Conservation (phyloP, 1,140 invertebrate species). For the Bradysia coprophila region DNA sequence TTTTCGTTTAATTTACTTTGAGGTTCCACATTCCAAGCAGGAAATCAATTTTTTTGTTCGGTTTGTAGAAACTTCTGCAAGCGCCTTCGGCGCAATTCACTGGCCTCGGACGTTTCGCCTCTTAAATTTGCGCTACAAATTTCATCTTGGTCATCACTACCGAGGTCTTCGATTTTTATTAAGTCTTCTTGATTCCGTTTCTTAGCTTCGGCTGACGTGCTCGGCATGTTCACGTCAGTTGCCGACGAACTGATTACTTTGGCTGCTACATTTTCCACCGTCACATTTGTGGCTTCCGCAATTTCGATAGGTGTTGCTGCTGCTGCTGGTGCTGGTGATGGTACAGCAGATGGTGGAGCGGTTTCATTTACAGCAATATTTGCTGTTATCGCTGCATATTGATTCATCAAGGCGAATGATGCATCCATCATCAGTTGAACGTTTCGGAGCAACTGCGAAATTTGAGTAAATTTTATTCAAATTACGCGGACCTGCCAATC, state of each 20-base stretch:
- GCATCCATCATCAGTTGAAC: conserved; percentile 77
- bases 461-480: no score
- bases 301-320: conserved; percentile 6
- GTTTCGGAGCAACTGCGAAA: conserved; percentile 38
- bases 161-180: conserved; percentile 18
- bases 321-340: conserved; percentile 30
- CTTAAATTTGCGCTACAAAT: conserved; percentile 7
- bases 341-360: no score
- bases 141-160: conserved; percentile 18
- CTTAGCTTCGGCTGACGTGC: conserved; percentile 3
- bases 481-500: no score
- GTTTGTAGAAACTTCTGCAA: conserved; percentile 44
- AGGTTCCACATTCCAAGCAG: no score
- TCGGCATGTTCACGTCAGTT: neutral
- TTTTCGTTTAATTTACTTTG: no score
- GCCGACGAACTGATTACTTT: neutral
- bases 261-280: neutral
- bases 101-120: conserved; percentile 10
- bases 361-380: conserved; percentile 13
- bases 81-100: conserved; percentile 44
- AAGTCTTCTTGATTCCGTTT: neutral
- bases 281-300: conserved; percentile 1
- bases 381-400: conserved; percentile 49
- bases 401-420: conserved; percentile 72
- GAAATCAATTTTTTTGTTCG: conserved; percentile 6